phyloP scores from a whole-genome alignment of 2,113 vertebrate genomes.

The Lepus timidus region DNA sequence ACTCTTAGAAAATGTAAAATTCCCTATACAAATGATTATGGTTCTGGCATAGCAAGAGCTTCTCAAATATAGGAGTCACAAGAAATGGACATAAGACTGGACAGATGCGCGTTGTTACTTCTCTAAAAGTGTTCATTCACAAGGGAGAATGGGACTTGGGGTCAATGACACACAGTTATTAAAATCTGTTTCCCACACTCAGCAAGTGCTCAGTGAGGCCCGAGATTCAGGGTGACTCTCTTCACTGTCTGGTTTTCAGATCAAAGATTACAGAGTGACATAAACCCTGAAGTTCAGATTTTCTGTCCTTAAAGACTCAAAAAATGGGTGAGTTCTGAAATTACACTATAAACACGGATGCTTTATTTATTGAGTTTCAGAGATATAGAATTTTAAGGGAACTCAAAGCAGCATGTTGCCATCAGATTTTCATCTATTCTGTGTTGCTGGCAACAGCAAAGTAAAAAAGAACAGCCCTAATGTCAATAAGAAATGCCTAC shows the following conservation, averaged over 20 bases:
- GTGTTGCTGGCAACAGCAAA: conserved; percentile 57
- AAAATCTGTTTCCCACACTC: neutral
- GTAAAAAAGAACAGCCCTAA: conserved; percentile 52
- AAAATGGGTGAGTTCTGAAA: neutral
- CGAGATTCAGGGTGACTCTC: neutral
- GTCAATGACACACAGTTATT: neutral
- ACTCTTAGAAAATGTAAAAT: neutral
- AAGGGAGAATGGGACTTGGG: neutral
- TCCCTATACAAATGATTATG: neutral
- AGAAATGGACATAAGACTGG: neutral
- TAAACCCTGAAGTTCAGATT: neutral
- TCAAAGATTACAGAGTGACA: neutral
- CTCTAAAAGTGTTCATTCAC: neutral
- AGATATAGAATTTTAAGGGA: conserved; percentile 43
- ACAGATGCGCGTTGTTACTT: neutral
- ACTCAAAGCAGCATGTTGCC: neutral
- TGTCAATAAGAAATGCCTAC: conserved; percentile 68
- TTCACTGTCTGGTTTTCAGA: neutral
- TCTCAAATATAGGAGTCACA: neutral
- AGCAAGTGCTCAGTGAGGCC: neutral
- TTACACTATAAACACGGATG: conserved; percentile 48
- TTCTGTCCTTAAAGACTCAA: neutral
- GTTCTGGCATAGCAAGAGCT: neutral
- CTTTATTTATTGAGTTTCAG: conserved; percentile 59
- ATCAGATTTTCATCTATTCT: conserved; percentile 68